phyloP scores from a whole-genome alignment of 2,113 vertebrate genomes.

The Charina bottae region DNA sequence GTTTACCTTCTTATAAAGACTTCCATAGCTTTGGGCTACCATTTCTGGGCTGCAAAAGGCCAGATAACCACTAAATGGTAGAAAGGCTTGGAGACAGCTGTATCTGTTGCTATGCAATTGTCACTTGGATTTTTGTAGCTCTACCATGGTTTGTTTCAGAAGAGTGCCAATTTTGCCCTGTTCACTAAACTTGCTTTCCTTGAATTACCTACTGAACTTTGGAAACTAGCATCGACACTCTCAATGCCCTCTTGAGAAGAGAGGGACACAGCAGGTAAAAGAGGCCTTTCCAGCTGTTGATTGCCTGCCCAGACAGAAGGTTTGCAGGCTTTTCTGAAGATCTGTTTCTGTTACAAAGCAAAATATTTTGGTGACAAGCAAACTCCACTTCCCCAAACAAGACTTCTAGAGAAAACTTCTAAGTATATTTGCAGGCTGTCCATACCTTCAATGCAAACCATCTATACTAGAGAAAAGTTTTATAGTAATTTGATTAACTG shows the following conservation, averaged over 20 bases:
- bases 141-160: conserved; percentile 18
- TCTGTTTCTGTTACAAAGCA: neutral
- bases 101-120: too few relatives aligned
- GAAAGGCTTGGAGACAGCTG: neutral
- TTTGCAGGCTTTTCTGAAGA: neutral
- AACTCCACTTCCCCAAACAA: neutral
- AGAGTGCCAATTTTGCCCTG: neutral
- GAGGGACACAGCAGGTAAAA: conserved; percentile 4
- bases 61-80: too few relatives aligned
- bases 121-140: neutral
- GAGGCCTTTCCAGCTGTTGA: neutral
- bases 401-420: neutral
- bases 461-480: neutral
- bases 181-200: conserved; percentile 29
- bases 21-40: neutral
- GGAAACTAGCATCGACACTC: neutral
- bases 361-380: neutral
- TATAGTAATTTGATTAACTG: neutral
- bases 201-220: conserved; percentile 37
- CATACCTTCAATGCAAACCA: neutral
- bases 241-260: conserved; percentile 36
- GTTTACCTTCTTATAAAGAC: neutral
- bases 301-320: conserved; percentile 35
- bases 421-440: neutral
- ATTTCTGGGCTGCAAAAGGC: too few relatives aligned